Evolutionary conservation across 2,888 invertebrate species (phyloP).

Genomic region (Clivina fossor): DNA sequence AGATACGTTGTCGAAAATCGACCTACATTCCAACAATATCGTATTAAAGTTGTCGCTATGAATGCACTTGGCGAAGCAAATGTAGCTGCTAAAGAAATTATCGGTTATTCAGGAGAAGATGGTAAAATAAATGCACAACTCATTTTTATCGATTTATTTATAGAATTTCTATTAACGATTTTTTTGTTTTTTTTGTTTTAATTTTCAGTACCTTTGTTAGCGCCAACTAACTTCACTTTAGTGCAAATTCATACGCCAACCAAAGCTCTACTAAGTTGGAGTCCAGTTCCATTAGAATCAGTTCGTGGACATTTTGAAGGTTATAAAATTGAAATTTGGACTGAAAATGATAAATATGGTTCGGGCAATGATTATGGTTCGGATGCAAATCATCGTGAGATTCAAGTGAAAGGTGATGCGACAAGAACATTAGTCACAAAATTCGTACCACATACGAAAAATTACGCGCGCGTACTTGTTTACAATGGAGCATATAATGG

Average conservation of each 20-base stretch:
- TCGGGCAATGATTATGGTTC: slow-evolving; percentile 48
- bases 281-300: slow-evolving; percentile 75
- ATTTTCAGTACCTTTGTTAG: slow-evolving; percentile 67
- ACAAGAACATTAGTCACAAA: slow-evolving; percentile 75
- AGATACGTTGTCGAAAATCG: slow-evolving; percentile 73
- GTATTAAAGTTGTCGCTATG: slow-evolving; percentile 86
- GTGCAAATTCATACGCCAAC: slow-evolving; percentile 77
- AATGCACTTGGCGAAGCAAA: slow-evolving; percentile 87
- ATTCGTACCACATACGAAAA: slow-evolving; percentile 83
- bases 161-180: not conserved
- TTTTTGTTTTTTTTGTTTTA: slow-evolving; percentile 16
- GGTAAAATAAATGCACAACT: no score
- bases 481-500: slow-evolving; percentile 92
- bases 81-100: slow-evolving; percentile 74
- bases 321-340: slow-evolving; percentile 97
- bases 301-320: slow-evolving; percentile 93
- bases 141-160: no score
- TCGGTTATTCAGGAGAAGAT: slow-evolving; percentile 94
- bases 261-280: slow-evolving; percentile 85
- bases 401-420: slow-evolving; percentile 70
- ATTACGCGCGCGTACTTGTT: slow-evolving; percentile 85
- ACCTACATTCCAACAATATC: slow-evolving; percentile 87
- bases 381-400: slow-evolving; percentile 72
- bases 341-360: slow-evolving; percentile 62
- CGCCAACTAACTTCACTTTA: slow-evolving; percentile 82